Evolutionary conservation across 1,140 invertebrate species (phyloP).

Genomic region (Sycobia sp.): DNA sequence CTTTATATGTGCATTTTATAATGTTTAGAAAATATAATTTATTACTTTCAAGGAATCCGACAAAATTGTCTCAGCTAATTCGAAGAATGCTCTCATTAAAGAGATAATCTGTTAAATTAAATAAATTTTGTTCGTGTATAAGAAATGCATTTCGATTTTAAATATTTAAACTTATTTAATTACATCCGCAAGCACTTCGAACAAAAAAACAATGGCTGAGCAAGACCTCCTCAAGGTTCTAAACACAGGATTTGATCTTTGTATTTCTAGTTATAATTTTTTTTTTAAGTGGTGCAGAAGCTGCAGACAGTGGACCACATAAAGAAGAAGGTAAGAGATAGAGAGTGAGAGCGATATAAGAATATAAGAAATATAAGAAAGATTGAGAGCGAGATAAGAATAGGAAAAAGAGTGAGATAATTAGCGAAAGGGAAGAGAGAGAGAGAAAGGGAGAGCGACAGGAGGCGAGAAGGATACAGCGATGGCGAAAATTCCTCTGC

Average conservation of each 20-base stretch:
- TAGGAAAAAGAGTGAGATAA: not conserved
- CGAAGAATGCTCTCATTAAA: too few species aligned
- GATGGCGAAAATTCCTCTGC: conserved; percentile 30
- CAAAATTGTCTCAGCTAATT: too few species aligned
- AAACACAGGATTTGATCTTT: conserved; percentile 9
- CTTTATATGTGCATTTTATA: too few species aligned
- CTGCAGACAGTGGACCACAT: not conserved
- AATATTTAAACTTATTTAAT: conserved; percentile 18
- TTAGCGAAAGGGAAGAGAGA: too few species aligned
- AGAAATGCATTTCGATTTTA: not conserved
- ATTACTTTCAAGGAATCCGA: too few species aligned
- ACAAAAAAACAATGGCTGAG: conserved; percentile 12
- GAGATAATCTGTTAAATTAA: not conserved
- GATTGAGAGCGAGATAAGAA: not conserved
- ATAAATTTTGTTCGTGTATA: not conserved
- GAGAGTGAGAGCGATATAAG: not conserved
- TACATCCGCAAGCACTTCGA: not conserved
- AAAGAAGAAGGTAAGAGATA: too few species aligned
- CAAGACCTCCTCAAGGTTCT: too few species aligned
- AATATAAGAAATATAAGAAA: too few species aligned
- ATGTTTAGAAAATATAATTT: too few species aligned
- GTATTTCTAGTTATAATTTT: conserved; percentile 22
- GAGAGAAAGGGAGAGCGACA: not conserved
- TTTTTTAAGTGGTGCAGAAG: conserved; percentile 19
- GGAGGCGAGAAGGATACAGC: not conserved